Conservation (phyloP, 2,888 invertebrate genomes). For the Invenusta paracnida region DNA sequence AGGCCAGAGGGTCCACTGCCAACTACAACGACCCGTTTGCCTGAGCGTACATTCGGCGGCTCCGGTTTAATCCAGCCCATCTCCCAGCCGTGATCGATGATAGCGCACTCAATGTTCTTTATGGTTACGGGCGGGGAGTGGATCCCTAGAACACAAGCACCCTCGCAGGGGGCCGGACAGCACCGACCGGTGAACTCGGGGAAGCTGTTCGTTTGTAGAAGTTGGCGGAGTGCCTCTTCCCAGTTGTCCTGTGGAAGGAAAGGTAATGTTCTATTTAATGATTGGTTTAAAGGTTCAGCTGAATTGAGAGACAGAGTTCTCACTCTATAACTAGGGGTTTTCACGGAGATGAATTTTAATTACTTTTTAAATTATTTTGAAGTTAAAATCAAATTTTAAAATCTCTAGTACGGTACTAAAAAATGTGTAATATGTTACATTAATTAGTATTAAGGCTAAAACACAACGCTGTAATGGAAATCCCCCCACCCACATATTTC, state of each 20-base stretch:
- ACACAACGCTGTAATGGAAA: too few relatives aligned
- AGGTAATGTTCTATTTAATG: too few relatives aligned
- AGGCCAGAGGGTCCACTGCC: constrained; percentile 88
- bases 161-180: constrained; percentile 90
- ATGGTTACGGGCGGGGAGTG: constrained; percentile 94
- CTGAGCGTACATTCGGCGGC: constrained; percentile 71
- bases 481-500: too few relatives aligned
- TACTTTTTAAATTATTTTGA: too few relatives aligned
- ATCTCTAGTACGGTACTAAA: too few relatives aligned
- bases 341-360: too few relatives aligned
- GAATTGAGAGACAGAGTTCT: too few relatives aligned
- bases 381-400: too few relatives aligned
- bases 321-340: too few relatives aligned
- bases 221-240: constrained; percentile 83
- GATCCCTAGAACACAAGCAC: constrained; percentile 90
- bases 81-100: constrained; percentile 95
- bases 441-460: too few relatives aligned
- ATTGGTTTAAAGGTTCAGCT: too few relatives aligned
- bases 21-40: constrained; percentile 78
- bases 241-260: constrained; percentile 70
- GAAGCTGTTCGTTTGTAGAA: constrained; percentile 96
- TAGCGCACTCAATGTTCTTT: constrained; percentile 96
- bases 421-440: too few relatives aligned
- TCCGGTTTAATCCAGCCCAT: constrained; percentile 86
- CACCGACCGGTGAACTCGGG: constrained; percentile 86